Evolutionary conservation across 2,888 invertebrate genomes (phyloP), one percentile per base, ranked within the genome.

Genomic region (Acleris laterana): DNA sequence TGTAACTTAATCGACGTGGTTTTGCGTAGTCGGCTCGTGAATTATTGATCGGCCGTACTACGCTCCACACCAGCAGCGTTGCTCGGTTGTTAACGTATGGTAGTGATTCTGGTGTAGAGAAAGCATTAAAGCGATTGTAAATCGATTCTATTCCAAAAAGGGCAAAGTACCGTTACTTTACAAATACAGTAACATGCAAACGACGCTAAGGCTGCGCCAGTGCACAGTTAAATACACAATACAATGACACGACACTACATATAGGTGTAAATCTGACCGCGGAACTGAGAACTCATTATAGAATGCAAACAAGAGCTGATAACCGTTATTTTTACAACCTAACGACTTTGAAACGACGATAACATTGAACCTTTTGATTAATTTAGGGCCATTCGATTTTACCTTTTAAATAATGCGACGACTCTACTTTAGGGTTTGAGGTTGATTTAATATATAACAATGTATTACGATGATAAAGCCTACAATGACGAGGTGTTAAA

Each of bases 151-250:
- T 71, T 75, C 80, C 74, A 80, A 88, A 87, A 85, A 82, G 83
- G 83, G 83, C 79, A 74, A 74, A 70, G 77, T 76, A 79, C 88
- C 88, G 89, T 86, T 89, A 85, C 69, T 66, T 73, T 73, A 78
- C 81, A 74, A 82, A 80, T 80, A 83, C 82, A 83, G 80, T 72
- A 68, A 79, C 81, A 88, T 84, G 86, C 85, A 87, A 83, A 87
- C 80, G 79, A 77, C 70, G 72, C 69, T 58, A 59, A 69, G 70
- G 73, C 51, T 28, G 55, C 50, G 42, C 38, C 62, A 57, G 28
- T 38, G 74, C 77, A 79, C 80, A 78, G 80, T 83, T 84, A 82
- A 78, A 72, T 72, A 83, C 73, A 84, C 80, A 83, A 70, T 72
- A 74, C 71, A 68, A 19, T n/a, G 38, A 38, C 32, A 44, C 53